Evolutionary conservation across 1,140 invertebrate genomes (phyloP).

Genomic region (Neotoxoptera formosana): DNA sequence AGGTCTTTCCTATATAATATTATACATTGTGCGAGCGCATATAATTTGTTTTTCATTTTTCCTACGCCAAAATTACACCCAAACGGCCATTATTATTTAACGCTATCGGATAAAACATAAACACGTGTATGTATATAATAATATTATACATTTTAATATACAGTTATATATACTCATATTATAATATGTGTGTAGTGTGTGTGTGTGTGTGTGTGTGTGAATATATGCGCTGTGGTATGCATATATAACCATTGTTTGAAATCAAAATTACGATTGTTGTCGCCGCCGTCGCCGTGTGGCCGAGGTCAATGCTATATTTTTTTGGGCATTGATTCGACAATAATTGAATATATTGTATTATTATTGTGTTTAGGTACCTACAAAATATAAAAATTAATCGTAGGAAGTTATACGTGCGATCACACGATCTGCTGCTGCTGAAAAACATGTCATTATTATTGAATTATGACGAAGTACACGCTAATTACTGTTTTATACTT

Average conservation of each 20-base stretch:
- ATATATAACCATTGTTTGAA: neutral
- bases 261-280: slow-evolving; percentile 2
- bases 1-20: neutral
- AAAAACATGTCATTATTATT: slow-evolving; percentile 9
- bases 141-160: no score
- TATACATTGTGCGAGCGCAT: neutral
- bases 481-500: neutral
- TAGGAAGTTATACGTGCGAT: neutral
- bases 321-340: neutral
- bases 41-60: slow-evolving; percentile 2
- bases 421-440: neutral
- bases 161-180: neutral
- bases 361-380: neutral
- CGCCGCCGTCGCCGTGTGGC: no score
- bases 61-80: neutral
- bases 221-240: no score
- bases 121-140: neutral
- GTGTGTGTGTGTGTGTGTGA: neutral
- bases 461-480: neutral
- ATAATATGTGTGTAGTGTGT: neutral
- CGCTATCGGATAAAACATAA: neutral
- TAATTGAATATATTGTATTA: neutral
- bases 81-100: neutral
- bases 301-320: neutral
- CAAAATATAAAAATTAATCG: slow-evolving; percentile 8